Conservation (phyloP, 2,888 invertebrate genomes). For the Amphipoea oculea region DNA sequence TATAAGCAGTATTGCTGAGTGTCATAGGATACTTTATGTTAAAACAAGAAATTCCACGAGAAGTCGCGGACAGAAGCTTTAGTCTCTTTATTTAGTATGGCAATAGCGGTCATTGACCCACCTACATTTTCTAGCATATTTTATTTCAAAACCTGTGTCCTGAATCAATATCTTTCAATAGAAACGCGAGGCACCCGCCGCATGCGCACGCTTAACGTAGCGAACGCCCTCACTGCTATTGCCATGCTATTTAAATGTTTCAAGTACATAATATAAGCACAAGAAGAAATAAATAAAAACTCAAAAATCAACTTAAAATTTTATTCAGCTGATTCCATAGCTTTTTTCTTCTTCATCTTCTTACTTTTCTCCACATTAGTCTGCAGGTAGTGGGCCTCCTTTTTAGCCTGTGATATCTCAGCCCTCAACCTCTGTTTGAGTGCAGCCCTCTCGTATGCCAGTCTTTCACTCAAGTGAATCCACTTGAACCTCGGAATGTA, state of each 20-base stretch:
- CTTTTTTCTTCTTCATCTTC: conserved; percentile 90
- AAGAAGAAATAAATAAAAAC: conserved; percentile 37
- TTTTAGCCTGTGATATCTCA: conserved; percentile 97
- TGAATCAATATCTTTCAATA: no score
- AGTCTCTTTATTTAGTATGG: not conserved
- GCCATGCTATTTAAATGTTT: not conserved
- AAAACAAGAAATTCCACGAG: not conserved
- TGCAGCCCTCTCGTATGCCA: conserved; percentile 97
- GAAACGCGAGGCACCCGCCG: no score
- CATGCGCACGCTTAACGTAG: no score
- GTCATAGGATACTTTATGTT: not conserved
- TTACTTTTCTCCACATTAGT: conserved; percentile 95
- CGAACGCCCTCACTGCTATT: no score
- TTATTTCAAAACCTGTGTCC: not conserved
- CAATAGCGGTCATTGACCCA: not conserved
- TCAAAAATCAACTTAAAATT: conserved; percentile 16
- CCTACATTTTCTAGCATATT: not conserved
- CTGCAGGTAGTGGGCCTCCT: conserved; percentile 96
- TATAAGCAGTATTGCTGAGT: no score
- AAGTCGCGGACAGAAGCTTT: not conserved
- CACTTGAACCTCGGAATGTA: conserved; percentile 99
- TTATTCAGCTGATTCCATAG: conserved; percentile 60
- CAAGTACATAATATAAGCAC: not conserved
- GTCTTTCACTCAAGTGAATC: conserved; percentile 97
- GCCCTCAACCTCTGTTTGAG: conserved; percentile 95